Base-by-base conservation (phyloP, 2,888 invertebrate species). In the Tiliacea citrago region DNA sequence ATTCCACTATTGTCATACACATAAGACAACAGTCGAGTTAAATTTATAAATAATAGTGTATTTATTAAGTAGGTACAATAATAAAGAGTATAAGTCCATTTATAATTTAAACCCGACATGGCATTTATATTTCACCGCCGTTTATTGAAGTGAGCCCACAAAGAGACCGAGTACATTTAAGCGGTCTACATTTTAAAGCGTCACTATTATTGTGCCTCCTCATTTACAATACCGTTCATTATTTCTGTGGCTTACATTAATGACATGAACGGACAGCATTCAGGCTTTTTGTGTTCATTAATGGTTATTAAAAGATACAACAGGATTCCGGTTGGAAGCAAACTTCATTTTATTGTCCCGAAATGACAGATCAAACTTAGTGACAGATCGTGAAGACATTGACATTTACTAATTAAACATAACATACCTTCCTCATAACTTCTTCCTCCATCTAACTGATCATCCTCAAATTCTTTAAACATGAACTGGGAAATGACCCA, bases 71-170 rank as follows among this genome's bases (percentile, higher is more conserved):
- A 13, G n/a, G 16, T 57, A 1, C n/a, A 42, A 49, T 10, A 16
- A 39, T 35, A 21, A 60, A 60, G 9, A 45, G 51, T 47, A 24
- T 13, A 68, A 39, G 24, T n/a, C 21, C 45, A 65, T 73, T 73
- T 72, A 65, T 47, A 60, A 75, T 81, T 79, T 81, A 51, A 68
- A 68, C 70, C 47, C 47, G n/a, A 55, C 21, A 71, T 75, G 57
- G 45, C 29, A 10, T 29, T 16, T n/a, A 18, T 21, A 55, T 47
- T 68, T 75, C 21, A 51, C 57, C 35, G 42, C 35, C 24, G 81
- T 24, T 78, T 47, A 76, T 29, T 53, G 55, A 55, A 61, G 51
- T 45, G 29, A n/a, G 21, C 13, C 47, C 63, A 49, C 69, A 69
- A 63, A 68, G 16, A 45, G 47, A 47, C 57, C 62, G 49, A 24